These are phyloP conservation scores for Drosophila flavopinicola DNA, from an alignment of 2,888 invertebrate genomes.

Conservation along the genomic window DNA sequence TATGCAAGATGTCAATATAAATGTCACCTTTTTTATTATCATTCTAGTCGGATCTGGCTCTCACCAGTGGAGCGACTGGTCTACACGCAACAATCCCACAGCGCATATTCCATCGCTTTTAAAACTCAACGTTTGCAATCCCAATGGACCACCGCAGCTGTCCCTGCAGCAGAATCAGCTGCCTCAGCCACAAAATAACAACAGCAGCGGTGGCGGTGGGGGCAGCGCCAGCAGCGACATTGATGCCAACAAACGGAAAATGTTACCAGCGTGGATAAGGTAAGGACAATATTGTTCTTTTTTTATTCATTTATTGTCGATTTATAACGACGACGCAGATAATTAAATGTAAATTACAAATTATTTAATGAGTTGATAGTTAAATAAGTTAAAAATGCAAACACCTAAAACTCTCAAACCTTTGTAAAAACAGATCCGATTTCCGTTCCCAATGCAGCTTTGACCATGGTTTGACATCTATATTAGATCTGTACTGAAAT, in stretches of 20 bases:
- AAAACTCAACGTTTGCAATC: conserved; percentile 79
- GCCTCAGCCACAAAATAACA: conserved; percentile 19
- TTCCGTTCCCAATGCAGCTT: too few relatives aligned
- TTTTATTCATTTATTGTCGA: too few relatives aligned
- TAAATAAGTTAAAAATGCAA: too few relatives aligned
- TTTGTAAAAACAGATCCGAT: too few relatives aligned
- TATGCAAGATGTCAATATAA: too few relatives aligned
- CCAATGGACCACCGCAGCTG: conserved; percentile 64
- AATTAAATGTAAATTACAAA: too few relatives aligned
- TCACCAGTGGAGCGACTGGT: conserved; percentile 64
- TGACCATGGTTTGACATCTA: too few relatives aligned
- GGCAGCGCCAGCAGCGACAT: conserved; percentile 80
- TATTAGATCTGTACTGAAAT: too few relatives aligned
- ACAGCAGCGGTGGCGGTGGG: conserved; percentile 18
- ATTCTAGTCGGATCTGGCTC: conserved; percentile 18
- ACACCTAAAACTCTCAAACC: too few relatives aligned
- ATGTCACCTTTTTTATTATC: background rate
- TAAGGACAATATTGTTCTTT: too few relatives aligned
- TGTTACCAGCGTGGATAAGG: conserved; percentile 98
- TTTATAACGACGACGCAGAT: too few relatives aligned
- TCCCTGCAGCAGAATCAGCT: conserved; percentile 39
- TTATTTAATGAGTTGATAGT: too few relatives aligned
- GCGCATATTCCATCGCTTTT: conserved; percentile 80
- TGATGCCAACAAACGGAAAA: conserved; percentile 94
- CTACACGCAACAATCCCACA: conserved; percentile 56